Conservation (phyloP, 1,140 invertebrate genomes). For the Gryllus bimaculatus region DNA sequence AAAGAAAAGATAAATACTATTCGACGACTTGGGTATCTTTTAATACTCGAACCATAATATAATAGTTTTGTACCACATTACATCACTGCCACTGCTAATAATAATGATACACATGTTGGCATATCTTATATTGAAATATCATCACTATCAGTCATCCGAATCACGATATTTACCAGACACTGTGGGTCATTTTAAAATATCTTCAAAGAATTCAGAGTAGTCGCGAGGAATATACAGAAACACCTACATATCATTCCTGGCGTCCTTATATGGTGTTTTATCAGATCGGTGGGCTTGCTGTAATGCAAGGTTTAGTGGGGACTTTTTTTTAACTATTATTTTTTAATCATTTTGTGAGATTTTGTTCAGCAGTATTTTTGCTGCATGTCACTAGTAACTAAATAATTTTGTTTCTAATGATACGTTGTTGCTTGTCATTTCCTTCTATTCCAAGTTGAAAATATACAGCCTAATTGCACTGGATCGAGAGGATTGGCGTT, state of each 20-base stretch:
- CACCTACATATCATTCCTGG: neutral
- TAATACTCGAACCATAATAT: neutral
- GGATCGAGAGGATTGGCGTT: too few relatives aligned
- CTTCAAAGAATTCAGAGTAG: constrained; percentile 7
- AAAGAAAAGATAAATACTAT: neutral
- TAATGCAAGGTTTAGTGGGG: neutral
- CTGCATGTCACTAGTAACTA: neutral
- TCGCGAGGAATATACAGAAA: neutral
- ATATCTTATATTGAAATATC: neutral
- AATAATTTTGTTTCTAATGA: too few relatives aligned
- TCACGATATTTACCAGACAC: neutral
- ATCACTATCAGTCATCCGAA: neutral
- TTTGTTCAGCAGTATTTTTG: neutral
- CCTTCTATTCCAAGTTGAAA: too few relatives aligned
- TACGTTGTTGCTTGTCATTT: too few relatives aligned
- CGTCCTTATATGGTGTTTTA: neutral
- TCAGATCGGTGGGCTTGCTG: neutral
- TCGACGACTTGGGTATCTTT: constrained; percentile 7
- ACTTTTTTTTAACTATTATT: too few relatives aligned
- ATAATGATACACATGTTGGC: neutral
- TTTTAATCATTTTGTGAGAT: neutral
- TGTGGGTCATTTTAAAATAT: neutral
- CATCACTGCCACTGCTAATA: neutral
- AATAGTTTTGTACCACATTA: too few relatives aligned
- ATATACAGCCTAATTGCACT: too few relatives aligned